Evolutionary conservation across 2,113 vertebrate genomes (phyloP).

Genomic region (Siniperca knerii): DNA sequence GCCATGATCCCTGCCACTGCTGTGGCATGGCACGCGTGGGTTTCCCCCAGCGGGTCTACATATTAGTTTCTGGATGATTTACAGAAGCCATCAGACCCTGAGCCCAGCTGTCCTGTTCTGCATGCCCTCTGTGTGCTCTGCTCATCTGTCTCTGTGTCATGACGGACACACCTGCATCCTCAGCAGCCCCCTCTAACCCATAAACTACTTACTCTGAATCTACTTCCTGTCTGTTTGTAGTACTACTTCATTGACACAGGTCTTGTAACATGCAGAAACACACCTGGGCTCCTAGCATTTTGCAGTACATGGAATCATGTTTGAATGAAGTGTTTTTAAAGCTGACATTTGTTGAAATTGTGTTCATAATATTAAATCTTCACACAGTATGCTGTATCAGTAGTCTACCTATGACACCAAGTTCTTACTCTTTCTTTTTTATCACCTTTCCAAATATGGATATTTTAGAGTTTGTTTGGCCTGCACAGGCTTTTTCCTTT

Average conservation of each 20-base stretch:
- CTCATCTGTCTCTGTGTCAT: constrained; percentile 69
- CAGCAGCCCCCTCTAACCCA: constrained; percentile 12
- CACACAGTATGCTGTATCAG: not conserved
- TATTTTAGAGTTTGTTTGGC: not conserved
- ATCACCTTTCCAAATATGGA: not conserved
- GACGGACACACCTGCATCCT: constrained; percentile 87
- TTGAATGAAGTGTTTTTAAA: not conserved
- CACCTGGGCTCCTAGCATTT: constrained; percentile 1
- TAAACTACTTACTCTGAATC: constrained; percentile 8
- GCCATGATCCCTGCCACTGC: constrained; percentile 24
- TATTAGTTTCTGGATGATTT: constrained; percentile 64
- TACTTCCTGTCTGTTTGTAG: constrained; percentile 50
- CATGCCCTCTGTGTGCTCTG: constrained; percentile 32
- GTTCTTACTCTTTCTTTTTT: not conserved
- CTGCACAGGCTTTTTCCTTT: not conserved
- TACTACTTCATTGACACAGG: constrained; percentile 5
- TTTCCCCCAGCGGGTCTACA: constrained; percentile 70
- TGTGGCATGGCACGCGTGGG: constrained; percentile 25
- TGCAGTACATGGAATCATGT: not conserved
- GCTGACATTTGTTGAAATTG: not conserved
- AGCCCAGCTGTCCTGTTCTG: constrained; percentile 52
- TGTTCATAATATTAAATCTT: not conserved
- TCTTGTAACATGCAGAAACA: not conserved
- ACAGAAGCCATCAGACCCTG: constrained; percentile 51
- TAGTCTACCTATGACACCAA: not conserved